These are phyloP conservation scores for Merodon equestris DNA, from an alignment of 2,888 invertebrate genomes.

Conservation along the genomic window DNA sequence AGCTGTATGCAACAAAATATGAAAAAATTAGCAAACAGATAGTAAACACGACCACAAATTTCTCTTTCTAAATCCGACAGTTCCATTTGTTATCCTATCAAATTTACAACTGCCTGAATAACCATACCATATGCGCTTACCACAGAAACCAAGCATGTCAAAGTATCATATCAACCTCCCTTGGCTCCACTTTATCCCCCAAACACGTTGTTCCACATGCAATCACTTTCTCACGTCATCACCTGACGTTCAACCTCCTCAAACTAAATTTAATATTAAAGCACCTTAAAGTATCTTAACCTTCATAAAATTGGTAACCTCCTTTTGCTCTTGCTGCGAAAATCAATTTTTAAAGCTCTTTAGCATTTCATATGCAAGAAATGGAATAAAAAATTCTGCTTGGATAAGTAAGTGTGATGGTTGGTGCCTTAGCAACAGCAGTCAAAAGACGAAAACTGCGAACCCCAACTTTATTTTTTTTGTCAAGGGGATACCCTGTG, in stretches of 20 bases:
- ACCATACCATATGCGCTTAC: not conserved
- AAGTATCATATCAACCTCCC: conserved; percentile 35
- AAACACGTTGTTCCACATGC: conserved; percentile 19
- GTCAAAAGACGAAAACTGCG: not conserved
- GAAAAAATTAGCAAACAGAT: too few relatives aligned
- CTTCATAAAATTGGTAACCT: conserved; percentile 21
- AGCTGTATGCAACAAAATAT: too few relatives aligned
- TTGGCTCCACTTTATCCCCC: conserved; percentile 27
- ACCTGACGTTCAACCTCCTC: not conserved
- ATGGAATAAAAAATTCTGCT: conserved; percentile 4
- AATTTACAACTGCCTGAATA: too few relatives aligned
- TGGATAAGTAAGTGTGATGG: too few relatives aligned
- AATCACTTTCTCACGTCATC: conserved; percentile 23
- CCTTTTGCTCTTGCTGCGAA: conserved; percentile 37
- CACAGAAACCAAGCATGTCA: conserved; percentile 27
- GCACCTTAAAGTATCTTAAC: conserved; percentile 38
- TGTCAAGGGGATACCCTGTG: not conserved
- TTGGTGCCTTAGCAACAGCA: too few relatives aligned
- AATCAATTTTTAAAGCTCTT: conserved; percentile 53
- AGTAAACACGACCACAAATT: too few relatives aligned
- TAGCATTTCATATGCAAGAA: conserved; percentile 13
- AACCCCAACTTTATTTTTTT: not conserved
- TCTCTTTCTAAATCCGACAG: not conserved
- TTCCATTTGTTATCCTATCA: too few relatives aligned
- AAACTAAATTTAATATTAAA: conserved; percentile 24